Base-by-base conservation (phyloP, 2,113 vertebrate genomes). In the Hyperoodon ampullatus region DNA sequence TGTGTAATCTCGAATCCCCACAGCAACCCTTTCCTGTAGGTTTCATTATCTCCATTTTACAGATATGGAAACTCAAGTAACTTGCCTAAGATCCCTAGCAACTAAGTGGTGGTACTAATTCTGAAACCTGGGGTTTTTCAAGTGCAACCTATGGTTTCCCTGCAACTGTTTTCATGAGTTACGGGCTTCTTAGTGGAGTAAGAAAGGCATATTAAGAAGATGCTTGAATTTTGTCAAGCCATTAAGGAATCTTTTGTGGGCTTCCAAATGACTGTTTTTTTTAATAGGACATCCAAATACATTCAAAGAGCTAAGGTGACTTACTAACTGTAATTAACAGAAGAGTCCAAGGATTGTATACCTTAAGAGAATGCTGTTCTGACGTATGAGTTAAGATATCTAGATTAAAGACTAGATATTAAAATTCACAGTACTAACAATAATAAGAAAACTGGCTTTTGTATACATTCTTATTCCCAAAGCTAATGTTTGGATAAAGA, bases 401-500 rank as follows among this genome's bases (percentile, higher is more conserved):
- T 44, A 94, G 74, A 90, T 93, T 86, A 91, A 95, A 97, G 70
- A 8, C 65, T 53, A 71, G 53, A 90, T 50, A 94, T 50, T 24
- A 72, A 96, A 90, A 84, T 91, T 92, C 35, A 92, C 14, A 94
- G n/a, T 61, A 66, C 63, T 53, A 86, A 63, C 30, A 93, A 61
- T 93, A 96, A 93, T 87, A 85, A 90, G 39, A 77, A 91, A 90
- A 84, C 68, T 87, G 86, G 53, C 50, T 83, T 95, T 88, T 95
- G 63, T 83, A 81, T 60, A 88, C 61, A 78, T 91, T 91, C 16
- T 26, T 61, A 61, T 75, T 92, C 63, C 85, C 90, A 91, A 81
- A 88, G 74, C 39, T 89, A 88, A 81, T 96, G 66, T 83, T 86
- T 83, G 39, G 65, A 71, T 92, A 89, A 89, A 93, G 80, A 80